These are phyloP conservation scores for Troides aeacus DNA, from an alignment of 2,888 invertebrate genomes.

Conservation along the genomic window DNA sequence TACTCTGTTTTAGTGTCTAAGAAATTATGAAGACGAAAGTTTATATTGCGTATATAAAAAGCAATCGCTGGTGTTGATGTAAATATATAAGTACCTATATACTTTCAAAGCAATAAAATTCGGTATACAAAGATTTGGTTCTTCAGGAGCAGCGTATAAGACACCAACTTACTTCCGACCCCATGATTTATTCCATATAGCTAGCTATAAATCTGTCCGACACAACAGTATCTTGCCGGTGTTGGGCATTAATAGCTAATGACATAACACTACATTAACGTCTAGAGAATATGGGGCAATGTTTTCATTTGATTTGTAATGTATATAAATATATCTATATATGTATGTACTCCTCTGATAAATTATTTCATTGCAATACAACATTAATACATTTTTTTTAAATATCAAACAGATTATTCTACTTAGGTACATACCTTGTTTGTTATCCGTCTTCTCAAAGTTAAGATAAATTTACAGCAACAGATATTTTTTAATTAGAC, in stretches of 20 bases:
- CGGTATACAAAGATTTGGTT: slow-evolving; percentile 11
- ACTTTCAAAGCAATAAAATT: neutral
- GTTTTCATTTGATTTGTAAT: slow-evolving; percentile 5
- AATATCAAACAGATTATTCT: too few species aligned
- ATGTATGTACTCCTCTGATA: too few species aligned
- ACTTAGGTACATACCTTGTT: too few species aligned
- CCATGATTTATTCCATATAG: slow-evolving; percentile 33
- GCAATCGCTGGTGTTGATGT: neutral
- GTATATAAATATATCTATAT: neutral
- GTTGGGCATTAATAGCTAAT: slow-evolving; percentile 57
- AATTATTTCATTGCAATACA: too few species aligned
- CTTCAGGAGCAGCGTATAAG: slow-evolving; percentile 29
- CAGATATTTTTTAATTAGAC: too few species aligned
- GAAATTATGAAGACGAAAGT: too few species aligned
- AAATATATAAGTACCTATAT: neutral
- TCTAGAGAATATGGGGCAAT: slow-evolving; percentile 7
- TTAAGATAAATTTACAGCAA: too few species aligned
- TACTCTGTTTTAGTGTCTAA: too few species aligned
- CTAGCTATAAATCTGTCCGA: slow-evolving; percentile 35
- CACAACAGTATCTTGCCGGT: slow-evolving; percentile 56
- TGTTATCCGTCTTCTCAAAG: too few species aligned
- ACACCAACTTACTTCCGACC: slow-evolving; percentile 24
- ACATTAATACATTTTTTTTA: too few species aligned
- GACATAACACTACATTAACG: slow-evolving; percentile 44
- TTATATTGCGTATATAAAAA: neutral